Evolutionary conservation across 2,113 vertebrate species (phyloP), one percentile per base, ranked within the genome.

Genomic region (Illadopsis cleaveri): DNA sequence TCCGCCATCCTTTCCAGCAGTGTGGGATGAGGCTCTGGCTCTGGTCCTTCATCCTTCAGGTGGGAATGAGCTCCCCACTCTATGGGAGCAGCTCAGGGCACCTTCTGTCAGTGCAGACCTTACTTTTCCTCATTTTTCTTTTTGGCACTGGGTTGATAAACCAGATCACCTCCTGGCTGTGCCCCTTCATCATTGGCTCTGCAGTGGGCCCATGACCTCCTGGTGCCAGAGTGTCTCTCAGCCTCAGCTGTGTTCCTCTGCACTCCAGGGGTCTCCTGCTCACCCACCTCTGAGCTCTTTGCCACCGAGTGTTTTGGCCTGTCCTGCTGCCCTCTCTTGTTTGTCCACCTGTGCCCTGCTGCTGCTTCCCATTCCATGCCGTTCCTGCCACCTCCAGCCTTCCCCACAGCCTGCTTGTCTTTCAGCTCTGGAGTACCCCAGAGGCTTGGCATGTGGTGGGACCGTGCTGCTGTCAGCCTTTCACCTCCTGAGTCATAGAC

Each of bases 211-310:
- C 6, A 0, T 40, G 50, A 30, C 2, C 53, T 72, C 69, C 58
- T 9, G 40, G 50, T 53, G 54, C 69, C 77, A n/a, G 4, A 1
- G 6, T 7, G 8, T 51, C 12, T 33, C 30, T 6, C 38, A 44
- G 30, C 53, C 77, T 0, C 0, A 27, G 51, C 76, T 0, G 0
- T 2, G 8, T 62, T 33, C 61, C 69, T 85, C 51, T 19, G 33
- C 47, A 9, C 22, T 10, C 5, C 1, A 6, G 24, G 56, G 45
- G 3, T 70, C 56, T 88, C 35, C 1, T 19, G 22, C 14, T 35
- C 27, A 19, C 40, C 50, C n/a, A 60, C 24, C 77, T 80, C 6
- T 16, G 31, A 6, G 12, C 77, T 66, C 60, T n/a, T 78, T 0
- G 1, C 56, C 47, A 7, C 60, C 0, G 1, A 1, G 5, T 4